Base-by-base conservation (phyloP, 2,888 invertebrate species). In the Anoncus sp. region DNA sequence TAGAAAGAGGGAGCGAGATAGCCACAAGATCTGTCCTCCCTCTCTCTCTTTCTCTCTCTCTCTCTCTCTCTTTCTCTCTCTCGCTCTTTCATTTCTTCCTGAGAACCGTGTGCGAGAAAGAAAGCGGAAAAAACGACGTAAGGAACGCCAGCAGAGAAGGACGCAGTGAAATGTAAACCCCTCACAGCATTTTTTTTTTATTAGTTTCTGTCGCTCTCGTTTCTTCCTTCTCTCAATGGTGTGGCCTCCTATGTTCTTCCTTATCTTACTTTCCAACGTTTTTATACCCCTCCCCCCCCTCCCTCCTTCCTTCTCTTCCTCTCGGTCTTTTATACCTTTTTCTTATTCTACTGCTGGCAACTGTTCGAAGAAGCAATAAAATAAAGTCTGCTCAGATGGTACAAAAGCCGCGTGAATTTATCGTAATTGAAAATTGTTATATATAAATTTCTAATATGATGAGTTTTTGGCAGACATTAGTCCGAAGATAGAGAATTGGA, bases 1-100 rank as follows among this genome's bases (percentile, higher is more conserved):
- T 85, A 82, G 83, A 84, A 81, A 77, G 81, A 79, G 79, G 67
- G 67, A 81, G 77, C 20, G 74, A 59, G 65, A 75, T 10, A 55
- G 45, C 27, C 20, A 16, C 18, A 35, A 62, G 66, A 49, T 22
- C 16, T 55, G 35, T 40, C 40, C 63, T 62, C 63, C 31, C 49
- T 59, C 47, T 35, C 20, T 51, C 40, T 49, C 57, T 45, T 6
- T 24, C 22, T 60, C 43, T n/a, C n/a, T 43, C 43, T 20, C n/a
- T 43, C 27, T 47, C 62, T 60, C 62, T n/a, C n/a, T n/a, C n/a
- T n/a, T n/a, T n/a, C n/a, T n/a, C n/a, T n/a, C n/a, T n/a, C n/a
- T n/a, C n/a, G 27, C 47, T 59, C 45, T 31, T 14, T 49, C 38
- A 35, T 49, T 57, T 59, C 55, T 62, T 49, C 45, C 67, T 40